phyloP scores from a whole-genome alignment of 2,797 vertebrate genomes.

The Siniperca obscura region DNA sequence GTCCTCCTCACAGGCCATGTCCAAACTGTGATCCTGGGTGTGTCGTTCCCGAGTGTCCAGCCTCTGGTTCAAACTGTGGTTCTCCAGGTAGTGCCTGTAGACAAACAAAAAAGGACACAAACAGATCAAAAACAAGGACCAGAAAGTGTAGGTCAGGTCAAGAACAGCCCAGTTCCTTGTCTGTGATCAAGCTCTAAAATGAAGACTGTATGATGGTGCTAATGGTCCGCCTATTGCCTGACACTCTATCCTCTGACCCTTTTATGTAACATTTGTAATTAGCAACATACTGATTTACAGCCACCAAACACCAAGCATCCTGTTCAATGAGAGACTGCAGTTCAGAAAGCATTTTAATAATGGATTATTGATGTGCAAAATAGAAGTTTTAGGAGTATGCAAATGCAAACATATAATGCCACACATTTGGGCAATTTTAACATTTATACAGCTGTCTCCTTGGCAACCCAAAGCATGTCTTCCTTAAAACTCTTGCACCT shows the following conservation, averaged over 20 bases:
- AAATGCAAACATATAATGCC: conserved; percentile 3
- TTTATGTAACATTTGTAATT: conserved; percentile 76
- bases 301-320: conserved; percentile 37
- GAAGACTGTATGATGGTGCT: conserved; percentile 37
- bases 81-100: conserved; percentile 91
- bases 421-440: conserved; percentile 11
- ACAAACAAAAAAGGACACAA: conserved; percentile 28
- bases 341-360: conserved; percentile 30
- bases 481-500: conserved; percentile 13
- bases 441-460: conserved; percentile 8
- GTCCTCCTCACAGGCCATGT: conserved; percentile 86
- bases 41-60: conserved; percentile 84
- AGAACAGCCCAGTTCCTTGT: conserved; percentile 5
- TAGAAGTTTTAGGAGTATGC: background rate
- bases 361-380: conserved; percentile 25
- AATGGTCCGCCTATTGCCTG: conserved; percentile 47
- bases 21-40: conserved; percentile 81
- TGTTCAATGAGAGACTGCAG: conserved; percentile 32
- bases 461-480: background rate
- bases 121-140: conserved; percentile 27
- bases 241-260: conserved; percentile 59
- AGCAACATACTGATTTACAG: conserved; percentile 68
- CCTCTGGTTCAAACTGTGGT: conserved; percentile 88
- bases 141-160: background rate
- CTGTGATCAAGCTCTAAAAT: conserved; percentile 48